phyloP scores from a whole-genome alignment of 2,113 vertebrate genomes.

The Hypomesus transpacificus region DNA sequence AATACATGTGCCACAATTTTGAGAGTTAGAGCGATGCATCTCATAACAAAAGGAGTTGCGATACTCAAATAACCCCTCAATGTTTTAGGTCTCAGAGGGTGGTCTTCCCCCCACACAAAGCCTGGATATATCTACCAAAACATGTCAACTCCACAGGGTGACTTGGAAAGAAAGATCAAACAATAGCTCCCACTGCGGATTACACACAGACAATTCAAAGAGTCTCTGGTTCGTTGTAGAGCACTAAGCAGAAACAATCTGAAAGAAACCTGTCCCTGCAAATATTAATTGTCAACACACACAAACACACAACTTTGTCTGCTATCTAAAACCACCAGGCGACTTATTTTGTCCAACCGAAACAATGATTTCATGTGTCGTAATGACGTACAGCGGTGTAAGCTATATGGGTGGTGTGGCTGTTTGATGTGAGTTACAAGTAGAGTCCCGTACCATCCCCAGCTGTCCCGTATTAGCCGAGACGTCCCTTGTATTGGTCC shows the following conservation, averaged over 20 bases:
- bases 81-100: not conserved
- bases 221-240: not conserved
- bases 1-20: too few species aligned
- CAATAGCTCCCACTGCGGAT: not conserved
- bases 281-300: not conserved
- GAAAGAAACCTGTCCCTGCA: not conserved
- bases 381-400: too few species aligned
- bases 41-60: not conserved
- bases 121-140: not conserved
- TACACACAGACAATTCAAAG: not conserved
- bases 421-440: too few species aligned
- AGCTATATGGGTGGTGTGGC: too few species aligned
- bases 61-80: not conserved
- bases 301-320: not conserved
- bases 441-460: too few species aligned
- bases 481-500: too few species aligned
- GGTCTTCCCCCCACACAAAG: constrained; percentile 1
- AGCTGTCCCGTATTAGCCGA: too few species aligned
- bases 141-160: not conserved
- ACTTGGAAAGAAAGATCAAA: not conserved
- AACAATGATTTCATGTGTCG: too few species aligned
- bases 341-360: too few species aligned
- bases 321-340: too few species aligned
- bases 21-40: not conserved
- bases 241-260: not conserved